Evolutionary conservation across 92 coral and sea anemone species (phyloP).

Genomic region (Muricea muricata): DNA sequence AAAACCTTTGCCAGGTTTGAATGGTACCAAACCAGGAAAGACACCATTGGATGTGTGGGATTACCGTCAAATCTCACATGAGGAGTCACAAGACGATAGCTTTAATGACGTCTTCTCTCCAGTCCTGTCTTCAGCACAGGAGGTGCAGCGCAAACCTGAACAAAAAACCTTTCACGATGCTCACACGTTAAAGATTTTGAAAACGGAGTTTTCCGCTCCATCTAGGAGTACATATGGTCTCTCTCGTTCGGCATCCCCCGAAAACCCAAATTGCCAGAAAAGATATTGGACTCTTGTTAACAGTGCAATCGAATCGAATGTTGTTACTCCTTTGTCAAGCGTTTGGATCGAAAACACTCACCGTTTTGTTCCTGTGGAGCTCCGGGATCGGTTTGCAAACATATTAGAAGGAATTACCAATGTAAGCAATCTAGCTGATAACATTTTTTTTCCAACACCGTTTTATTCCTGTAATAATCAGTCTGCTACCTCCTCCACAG

Average conservation of each 20-base stretch:
- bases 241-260: slow-evolving; percentile 80
- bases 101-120: not conserved
- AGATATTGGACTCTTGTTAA: slow-evolving; percentile 78
- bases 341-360: slow-evolving; percentile 86
- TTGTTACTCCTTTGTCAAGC: slow-evolving; percentile 87
- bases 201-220: slow-evolving; percentile 82
- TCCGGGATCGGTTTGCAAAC: slow-evolving; percentile 63
- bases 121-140: not conserved
- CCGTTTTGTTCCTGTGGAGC: slow-evolving; percentile 69
- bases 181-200: slow-evolving; percentile 75
- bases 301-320: slow-evolving; percentile 71
- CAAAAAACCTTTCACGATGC: slow-evolving; percentile 60
- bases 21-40: not conserved
- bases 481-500: too few species aligned
- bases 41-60: not conserved
- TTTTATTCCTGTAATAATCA: too few species aligned
- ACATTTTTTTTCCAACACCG: not conserved
- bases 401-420: slow-evolving; percentile 74
- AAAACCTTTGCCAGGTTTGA: not conserved
- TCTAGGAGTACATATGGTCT: slow-evolving; percentile 89
- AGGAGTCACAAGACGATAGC: not conserved
- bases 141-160: not conserved
- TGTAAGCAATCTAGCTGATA: slow-evolving; percentile 45
- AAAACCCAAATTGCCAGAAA: slow-evolving; percentile 69
- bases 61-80: not conserved